Evolutionary conservation across 2,888 invertebrate genomes (phyloP).

Genomic region (Xiphydria camelus): DNA sequence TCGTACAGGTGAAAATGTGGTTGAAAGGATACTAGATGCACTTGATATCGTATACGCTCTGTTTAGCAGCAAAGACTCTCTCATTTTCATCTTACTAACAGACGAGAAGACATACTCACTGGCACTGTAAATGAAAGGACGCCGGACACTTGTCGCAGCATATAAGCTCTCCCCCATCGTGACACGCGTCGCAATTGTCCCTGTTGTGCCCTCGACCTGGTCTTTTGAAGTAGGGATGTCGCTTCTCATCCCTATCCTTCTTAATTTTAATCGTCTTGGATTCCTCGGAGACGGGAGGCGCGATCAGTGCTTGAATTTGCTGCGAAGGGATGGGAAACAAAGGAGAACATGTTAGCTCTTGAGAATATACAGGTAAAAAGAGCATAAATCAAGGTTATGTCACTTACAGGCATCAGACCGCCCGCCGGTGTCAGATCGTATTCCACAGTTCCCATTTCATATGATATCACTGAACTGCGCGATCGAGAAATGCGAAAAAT

Average conservation of each 20-base stretch:
- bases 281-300: constrained; percentile 82
- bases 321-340: constrained; percentile 55
- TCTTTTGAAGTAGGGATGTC: constrained; percentile 82
- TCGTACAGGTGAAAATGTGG: no score
- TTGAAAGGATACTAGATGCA: no score
- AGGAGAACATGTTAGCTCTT: constrained; percentile 17
- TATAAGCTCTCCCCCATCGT: constrained; percentile 91
- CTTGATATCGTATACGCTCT: no score
- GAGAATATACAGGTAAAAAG: constrained; percentile 11
- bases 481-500: no score
- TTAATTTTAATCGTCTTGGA: constrained; percentile 63
- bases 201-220: constrained; percentile 90
- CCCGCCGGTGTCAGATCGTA: constrained; percentile 80
- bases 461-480: no score
- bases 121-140: constrained; percentile 94
- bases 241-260: constrained; percentile 61
- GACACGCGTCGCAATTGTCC: constrained; percentile 92
- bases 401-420: constrained; percentile 84
- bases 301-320: constrained; percentile 88
- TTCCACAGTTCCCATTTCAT: constrained; percentile 66
- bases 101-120: constrained; percentile 74
- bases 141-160: constrained; percentile 96
- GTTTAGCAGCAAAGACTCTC: no score
- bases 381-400: constrained; percentile 16
- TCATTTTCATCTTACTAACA: no score